phyloP scores from a whole-genome alignment of 2,888 invertebrate genomes.

The Alcis repandata region DNA sequence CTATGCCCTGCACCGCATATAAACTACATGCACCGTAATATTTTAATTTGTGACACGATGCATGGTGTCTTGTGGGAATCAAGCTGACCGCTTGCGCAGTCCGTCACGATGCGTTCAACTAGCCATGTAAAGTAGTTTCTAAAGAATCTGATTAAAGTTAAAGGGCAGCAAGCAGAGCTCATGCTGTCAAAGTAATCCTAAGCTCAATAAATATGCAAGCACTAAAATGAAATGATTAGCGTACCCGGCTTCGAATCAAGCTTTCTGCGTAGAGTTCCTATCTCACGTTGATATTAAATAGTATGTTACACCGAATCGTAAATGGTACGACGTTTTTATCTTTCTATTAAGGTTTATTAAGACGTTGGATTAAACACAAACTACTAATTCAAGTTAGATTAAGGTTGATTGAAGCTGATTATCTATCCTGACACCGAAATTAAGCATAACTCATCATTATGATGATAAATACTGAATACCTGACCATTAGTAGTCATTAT shows the following conservation, averaged over 20 bases:
- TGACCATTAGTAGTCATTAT: conserved; percentile 64
- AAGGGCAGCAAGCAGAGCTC: conserved; percentile 23
- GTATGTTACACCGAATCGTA: not conserved
- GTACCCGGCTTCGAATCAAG: conserved; percentile 7
- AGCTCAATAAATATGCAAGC: conserved; percentile 27
- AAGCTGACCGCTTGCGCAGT: conserved; percentile 43
- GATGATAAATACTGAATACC: conserved; percentile 64
- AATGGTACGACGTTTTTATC: not conserved
- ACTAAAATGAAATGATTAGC: conserved; percentile 34
- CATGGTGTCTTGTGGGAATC: conserved; percentile 59
- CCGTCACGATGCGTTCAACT: conserved; percentile 57
- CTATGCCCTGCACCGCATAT: conserved; percentile 66
- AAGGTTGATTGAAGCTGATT: conserved; percentile 1
- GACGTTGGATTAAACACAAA: not conserved
- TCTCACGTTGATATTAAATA: conserved; percentile 4
- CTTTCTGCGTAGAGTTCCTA: conserved; percentile 19
- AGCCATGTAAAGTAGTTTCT: conserved; percentile 49
- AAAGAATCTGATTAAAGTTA: conserved; percentile 40
- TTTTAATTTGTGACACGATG: conserved; percentile 74
- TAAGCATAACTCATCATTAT: conserved; percentile 68
- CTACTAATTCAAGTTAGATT: not conserved
- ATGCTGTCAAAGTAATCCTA: conserved; percentile 9
- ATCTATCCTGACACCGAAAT: conserved; percentile 58
- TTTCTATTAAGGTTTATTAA: not conserved
- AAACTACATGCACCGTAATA: conserved; percentile 73